phyloP scores from a whole-genome alignment of 2,113 vertebrate genomes.

The Spizaetus ornatus region DNA sequence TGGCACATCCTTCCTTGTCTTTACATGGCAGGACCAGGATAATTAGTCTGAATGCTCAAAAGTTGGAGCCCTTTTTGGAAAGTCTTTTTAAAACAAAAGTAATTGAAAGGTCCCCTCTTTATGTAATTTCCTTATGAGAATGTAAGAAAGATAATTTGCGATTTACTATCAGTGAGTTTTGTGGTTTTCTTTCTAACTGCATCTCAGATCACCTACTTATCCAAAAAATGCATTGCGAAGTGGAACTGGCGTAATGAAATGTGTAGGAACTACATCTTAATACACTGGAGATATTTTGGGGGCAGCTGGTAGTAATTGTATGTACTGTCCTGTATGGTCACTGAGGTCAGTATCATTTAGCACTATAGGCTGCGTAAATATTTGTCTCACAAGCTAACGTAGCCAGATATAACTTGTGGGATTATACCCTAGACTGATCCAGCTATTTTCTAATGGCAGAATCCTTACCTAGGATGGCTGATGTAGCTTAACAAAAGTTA shows the following conservation, averaged over 20 bases:
- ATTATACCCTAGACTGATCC: not conserved
- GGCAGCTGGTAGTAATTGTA: not conserved
- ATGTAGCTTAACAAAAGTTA: not conserved
- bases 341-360: not conserved
- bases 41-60: not conserved
- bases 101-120: not conserved
- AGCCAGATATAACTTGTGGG: not conserved
- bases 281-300: not conserved
- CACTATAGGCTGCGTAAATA: not conserved
- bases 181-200: not conserved
- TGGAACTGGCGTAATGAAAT: not conserved
- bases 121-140: not conserved
- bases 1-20: rapidly evolving
- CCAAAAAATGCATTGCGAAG: not conserved
- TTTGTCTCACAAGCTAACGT: not conserved
- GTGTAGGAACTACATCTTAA: not conserved
- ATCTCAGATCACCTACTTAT: not conserved
- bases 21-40: not conserved
- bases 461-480: not conserved
- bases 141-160: not conserved
- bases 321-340: not conserved
- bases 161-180: not conserved
- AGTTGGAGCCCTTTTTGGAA: not conserved
- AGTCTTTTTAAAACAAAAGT: not conserved
- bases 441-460: not conserved